These are phyloP conservation scores for Drosophila anceps DNA, from an alignment of 2,888 invertebrate genomes.

Conservation along the genomic window DNA sequence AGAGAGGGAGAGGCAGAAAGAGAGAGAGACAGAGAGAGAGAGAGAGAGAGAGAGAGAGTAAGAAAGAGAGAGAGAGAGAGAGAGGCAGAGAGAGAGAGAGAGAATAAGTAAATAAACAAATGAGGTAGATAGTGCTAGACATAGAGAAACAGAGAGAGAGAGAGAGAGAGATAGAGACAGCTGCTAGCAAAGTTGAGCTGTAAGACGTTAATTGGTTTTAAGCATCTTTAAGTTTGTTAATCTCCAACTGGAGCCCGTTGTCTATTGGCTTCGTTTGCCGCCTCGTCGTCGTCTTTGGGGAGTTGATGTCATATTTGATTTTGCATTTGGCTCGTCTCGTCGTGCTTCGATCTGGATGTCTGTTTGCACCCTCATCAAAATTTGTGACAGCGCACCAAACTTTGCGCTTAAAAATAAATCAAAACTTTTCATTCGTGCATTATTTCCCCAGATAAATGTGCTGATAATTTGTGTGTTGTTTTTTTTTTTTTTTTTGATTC, in stretches of 20 bases:
- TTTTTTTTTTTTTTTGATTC: conserved; percentile 2
- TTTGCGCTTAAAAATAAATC: conserved; percentile 81
- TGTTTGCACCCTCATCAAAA: conserved; percentile 72
- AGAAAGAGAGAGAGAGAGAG: not conserved
- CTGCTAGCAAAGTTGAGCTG: conserved; percentile 23
- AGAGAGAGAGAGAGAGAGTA: not conserved
- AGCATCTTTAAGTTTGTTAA: conserved; percentile 59
- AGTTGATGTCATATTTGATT: conserved; percentile 64
- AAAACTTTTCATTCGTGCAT: conserved; percentile 76
- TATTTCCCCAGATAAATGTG: conserved; percentile 76
- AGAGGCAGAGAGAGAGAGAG: not conserved
- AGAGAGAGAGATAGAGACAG: not conserved
- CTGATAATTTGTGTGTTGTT: conserved; percentile 73
- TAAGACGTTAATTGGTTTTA: conserved; percentile 63
- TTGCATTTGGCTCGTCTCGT: conserved; percentile 58
- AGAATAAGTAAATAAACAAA: conserved; percentile 4
- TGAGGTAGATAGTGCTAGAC: not conserved
- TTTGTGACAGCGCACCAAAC: conserved; percentile 75
- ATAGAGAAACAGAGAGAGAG: not conserved
- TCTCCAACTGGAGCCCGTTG: conserved; percentile 19
- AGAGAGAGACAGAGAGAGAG: not conserved
- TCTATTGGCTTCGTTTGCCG: conserved; percentile 55
- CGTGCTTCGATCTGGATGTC: conserved; percentile 28
- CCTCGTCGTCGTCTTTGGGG: conserved; percentile 23
- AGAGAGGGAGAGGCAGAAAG: not conserved